Evolutionary conservation across 1,140 invertebrate species (phyloP), one percentile per base, ranked within the genome.

Genomic region (Drosophila nigromelanica): DNA sequence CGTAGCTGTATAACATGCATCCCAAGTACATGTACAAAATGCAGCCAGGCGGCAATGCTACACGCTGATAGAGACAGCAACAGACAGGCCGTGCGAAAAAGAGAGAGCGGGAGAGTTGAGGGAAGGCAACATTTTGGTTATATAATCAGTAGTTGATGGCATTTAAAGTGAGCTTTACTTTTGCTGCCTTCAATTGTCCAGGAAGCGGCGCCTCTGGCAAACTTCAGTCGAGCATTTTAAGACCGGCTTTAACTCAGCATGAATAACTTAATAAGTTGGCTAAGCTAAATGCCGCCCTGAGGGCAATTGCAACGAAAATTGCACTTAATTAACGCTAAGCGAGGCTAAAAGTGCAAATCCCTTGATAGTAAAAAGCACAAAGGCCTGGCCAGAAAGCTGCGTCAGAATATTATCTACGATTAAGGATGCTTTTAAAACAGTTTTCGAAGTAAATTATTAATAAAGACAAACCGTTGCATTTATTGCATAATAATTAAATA

Each of bases 21-120:
- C 50, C 78, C 63, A 67, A 71, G 75, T 70, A 79, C 80, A 79
- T 81, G 76, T 87, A 66, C 60, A 78, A 69, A 86, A 74, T 87
- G 81, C 81, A 86, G 81, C 80, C 81, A 86, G 73, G 81, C 82
- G 81, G 81, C 82, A 87, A 87, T 60, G 66, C 68, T 61, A 87
- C 82, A 87, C 37, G 33, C n/a, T 45, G 45, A 66, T 24, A 47
- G 52, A 52, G 48, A 54, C 37, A 59, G 69, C 52, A 68, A 64
- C 18, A 11, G 54, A 27, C 27, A 27, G 27, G 27, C 27, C 27
- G 27, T 6, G 27, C 5, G 27, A 8, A 33, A 33, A 40, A 63
- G 35, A 51, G 14, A 10, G 45, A 33, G 51, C 24, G 14, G 21
- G 27, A 35, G 43, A 8, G 14, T 11, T 15, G 18, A 18, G 8